A percentile compares a stretch with the other conserved stretches of the same genome.
Conservation (phyloP, 2,113 vertebrate species). For the Hylia prasina region DNA sequence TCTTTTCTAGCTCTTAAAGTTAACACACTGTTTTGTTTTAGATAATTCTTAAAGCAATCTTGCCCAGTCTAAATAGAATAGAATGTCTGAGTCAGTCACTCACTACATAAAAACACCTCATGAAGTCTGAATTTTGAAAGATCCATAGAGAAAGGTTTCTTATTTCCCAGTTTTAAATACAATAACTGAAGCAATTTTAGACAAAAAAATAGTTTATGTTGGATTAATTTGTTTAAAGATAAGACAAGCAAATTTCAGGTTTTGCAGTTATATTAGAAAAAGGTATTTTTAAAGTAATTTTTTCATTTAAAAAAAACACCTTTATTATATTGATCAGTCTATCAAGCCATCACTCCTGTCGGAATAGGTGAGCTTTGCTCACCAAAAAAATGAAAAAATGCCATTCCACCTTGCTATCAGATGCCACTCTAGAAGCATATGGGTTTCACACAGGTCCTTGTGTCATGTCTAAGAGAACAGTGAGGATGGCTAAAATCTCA, state of each 20-base stretch:
- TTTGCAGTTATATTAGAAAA: not conserved
- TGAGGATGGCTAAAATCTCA: not conserved
- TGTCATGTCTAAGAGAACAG: not conserved
- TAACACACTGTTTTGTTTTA: not conserved
- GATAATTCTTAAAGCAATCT: not conserved
- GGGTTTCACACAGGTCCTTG: not conserved
- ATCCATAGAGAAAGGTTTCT: not conserved
- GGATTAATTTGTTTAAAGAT: not conserved
- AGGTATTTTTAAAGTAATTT: not conserved
- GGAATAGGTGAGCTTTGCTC: not conserved
- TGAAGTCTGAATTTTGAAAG: not conserved
- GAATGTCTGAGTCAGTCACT: not conserved
- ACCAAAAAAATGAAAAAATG: not conserved
- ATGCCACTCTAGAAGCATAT: not conserved
- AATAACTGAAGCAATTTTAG: not conserved
- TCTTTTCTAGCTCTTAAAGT: not conserved
- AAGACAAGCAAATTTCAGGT: not conserved
- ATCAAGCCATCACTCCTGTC: not conserved
- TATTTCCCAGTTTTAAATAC: not conserved
- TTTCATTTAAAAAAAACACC: not conserved
- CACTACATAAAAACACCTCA: not conserved
- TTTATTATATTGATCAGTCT: not conserved
- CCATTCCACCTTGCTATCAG: not conserved
- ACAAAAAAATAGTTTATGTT: not conserved
- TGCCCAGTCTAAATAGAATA: not conserved